Evolutionary conservation across 2,113 vertebrate species (phyloP), one percentile per base, ranked within the genome.

Genomic region (Corydoras sp.): DNA sequence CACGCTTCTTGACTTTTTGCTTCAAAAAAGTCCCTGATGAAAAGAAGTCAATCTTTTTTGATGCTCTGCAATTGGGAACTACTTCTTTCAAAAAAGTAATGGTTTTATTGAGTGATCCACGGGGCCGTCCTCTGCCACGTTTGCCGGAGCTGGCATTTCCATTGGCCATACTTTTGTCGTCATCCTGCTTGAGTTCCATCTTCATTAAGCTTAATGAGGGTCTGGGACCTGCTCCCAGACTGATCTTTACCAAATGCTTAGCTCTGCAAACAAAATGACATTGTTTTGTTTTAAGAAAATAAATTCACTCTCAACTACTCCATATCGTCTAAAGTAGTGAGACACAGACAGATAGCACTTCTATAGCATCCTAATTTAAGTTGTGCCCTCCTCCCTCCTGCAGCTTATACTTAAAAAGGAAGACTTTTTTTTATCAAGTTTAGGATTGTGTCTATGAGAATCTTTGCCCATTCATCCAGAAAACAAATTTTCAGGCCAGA

Each of bases 41-140:
- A 70, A 80, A 80, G 53, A 64, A 67, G 48, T 78, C 74, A 13
- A 77, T 72, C 15, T 60, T 62, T 72, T 75, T 80, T 10, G 76
- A 76, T 30, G 76, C 29, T 55, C 81, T 76, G 60, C 65, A 58
- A 29, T 77, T 77, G 12, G 64, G 67, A 31, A 75, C 32, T 11
- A 62, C 13, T 7, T 60, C 70, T 70, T 69, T 74, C 13, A 74
- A 59, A 0, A 56, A 43, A 7, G 74, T 62, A 1, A 74, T 56
- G 31, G 61, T 79, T 69, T 76, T 78, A 14, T 79, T 79, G 30
- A 61, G 30, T 0, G 81, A 79, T 7, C 81, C 79, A 35, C 68
- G 60, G 9, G 81, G 81, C 32, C 81, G 61, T 9, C 81, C 81
- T 29, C 79, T 62, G 9, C 81, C 81, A 53, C 81, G 76, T 65